These are phyloP conservation scores for Drosophila albomicans DNA, from an alignment of 1,140 invertebrate species.

Conservation along the genomic window DNA sequence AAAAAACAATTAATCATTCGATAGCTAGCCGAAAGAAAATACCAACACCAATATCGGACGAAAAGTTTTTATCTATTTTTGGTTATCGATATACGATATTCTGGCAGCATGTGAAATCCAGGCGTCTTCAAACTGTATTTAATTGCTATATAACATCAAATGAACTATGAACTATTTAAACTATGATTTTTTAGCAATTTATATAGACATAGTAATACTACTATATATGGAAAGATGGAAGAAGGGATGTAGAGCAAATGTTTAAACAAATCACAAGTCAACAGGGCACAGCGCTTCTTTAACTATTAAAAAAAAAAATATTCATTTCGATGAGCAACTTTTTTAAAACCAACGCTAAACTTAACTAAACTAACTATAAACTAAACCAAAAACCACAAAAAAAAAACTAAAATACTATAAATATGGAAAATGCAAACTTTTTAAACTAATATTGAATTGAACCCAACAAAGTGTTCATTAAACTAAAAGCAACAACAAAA, in stretches of 20 bases:
- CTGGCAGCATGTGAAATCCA: slow-evolving; percentile 56
- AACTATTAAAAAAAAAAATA: slow-evolving; percentile 60
- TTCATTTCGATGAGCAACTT: slow-evolving; percentile 75
- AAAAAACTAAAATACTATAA: slow-evolving; percentile 34
- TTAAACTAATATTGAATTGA: slow-evolving; percentile 83
- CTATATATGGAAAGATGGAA: slow-evolving; percentile 37
- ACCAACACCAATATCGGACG: slow-evolving; percentile 11
- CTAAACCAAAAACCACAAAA: slow-evolving; percentile 24
- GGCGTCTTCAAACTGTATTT: slow-evolving; percentile 71
- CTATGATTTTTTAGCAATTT: slow-evolving; percentile 70
- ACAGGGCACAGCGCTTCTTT: slow-evolving; percentile 83
- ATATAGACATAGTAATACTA: slow-evolving; percentile 60
- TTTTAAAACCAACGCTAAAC: slow-evolving; percentile 64
- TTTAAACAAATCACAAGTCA: slow-evolving; percentile 74
- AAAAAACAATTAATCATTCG: slow-evolving; percentile 33
- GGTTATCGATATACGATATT: slow-evolving; percentile 27
- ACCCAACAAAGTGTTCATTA: slow-evolving; percentile 83
- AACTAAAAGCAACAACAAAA: slow-evolving; percentile 63
- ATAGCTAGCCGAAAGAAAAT: slow-evolving; percentile 31
- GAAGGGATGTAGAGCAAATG: slow-evolving; percentile 45
- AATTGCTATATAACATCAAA: slow-evolving; percentile 59
- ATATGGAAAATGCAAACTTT: slow-evolving; percentile 67
- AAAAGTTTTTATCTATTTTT: slow-evolving; percentile 48
- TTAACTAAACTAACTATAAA: slow-evolving; percentile 47
- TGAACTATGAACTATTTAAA: slow-evolving; percentile 45